A percentile compares a stretch with the other conserved stretches of the same genome.
These are phyloP conservation scores for Setophaga petechia DNA, from an alignment of 2,113 vertebrate genomes.

Conservation along the genomic window DNA sequence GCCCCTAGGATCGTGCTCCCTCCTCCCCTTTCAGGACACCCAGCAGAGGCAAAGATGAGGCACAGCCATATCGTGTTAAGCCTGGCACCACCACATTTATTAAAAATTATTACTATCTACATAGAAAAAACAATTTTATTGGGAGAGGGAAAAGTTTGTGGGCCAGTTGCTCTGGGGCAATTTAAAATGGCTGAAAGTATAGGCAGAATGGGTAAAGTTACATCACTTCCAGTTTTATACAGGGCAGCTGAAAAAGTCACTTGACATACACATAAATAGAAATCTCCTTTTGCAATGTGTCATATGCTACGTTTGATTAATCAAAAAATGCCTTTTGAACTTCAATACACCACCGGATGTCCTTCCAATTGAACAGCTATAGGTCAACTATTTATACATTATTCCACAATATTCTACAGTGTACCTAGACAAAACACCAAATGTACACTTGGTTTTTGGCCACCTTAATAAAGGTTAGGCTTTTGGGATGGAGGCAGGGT, in stretches of 20 bases:
- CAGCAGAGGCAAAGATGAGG: neutral
- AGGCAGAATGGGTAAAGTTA: slow-evolving; percentile 29
- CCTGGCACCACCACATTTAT: slow-evolving; percentile 76
- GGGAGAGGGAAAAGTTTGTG: slow-evolving; percentile 1
- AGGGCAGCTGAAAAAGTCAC: slow-evolving; percentile 67
- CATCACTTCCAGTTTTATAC: slow-evolving; percentile 65
- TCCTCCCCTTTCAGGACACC: rapidly evolving
- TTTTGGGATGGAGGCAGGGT: neutral
- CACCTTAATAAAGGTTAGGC: slow-evolving; percentile 40
- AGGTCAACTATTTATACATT: slow-evolving; percentile 85
- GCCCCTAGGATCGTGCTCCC: rapidly evolving
- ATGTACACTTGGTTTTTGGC: slow-evolving; percentile 71
- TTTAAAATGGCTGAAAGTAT: slow-evolving; percentile 35
- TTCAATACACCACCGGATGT: slow-evolving; percentile 63
- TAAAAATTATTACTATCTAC: slow-evolving; percentile 78
- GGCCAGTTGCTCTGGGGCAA: neutral
- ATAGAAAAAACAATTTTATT: neutral
- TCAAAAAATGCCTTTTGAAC: slow-evolving; percentile 28
- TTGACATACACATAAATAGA: slow-evolving; percentile 67
- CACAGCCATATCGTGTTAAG: neutral
- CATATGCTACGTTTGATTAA: neutral
- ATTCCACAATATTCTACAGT: slow-evolving; percentile 93
- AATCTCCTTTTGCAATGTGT: slow-evolving; percentile 3
- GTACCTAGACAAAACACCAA: slow-evolving; percentile 79
- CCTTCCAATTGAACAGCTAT: slow-evolving; percentile 45